A percentile compares a stretch with the other conserved stretches of the same genome.
These are phyloP conservation scores for Stenichneumon culpator DNA, from an alignment of 2,888 invertebrate genomes.

Conservation along the genomic window DNA sequence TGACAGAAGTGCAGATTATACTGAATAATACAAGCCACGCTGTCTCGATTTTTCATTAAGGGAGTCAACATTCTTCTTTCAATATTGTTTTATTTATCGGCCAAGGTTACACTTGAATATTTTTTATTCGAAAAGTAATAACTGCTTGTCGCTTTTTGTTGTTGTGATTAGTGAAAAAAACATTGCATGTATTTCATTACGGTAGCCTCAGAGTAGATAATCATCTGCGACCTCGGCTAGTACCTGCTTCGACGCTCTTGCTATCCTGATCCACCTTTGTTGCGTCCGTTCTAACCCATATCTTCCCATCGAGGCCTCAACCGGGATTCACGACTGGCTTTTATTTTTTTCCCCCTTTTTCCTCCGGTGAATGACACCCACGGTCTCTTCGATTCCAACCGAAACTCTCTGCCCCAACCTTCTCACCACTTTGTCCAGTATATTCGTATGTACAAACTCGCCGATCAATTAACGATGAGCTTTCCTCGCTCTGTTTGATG, in stretches of 20 bases:
- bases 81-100: not conserved
- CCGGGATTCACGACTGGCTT: constrained; percentile 14
- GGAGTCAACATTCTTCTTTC: not conserved
- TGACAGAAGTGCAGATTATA: constrained; percentile 46
- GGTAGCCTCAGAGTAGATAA: constrained; percentile 28
- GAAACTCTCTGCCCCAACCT: constrained; percentile 30
- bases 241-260: constrained; percentile 65
- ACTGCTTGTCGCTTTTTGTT: not conserved
- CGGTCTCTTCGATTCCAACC: constrained; percentile 68
- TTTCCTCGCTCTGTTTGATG: constrained; percentile 78
- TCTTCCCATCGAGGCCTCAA: constrained; percentile 74
- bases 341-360: constrained; percentile 47
- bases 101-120: not conserved
- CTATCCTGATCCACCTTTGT: constrained; percentile 77
- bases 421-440: not conserved
- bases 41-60: not conserved
- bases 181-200: not conserved
- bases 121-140: constrained; percentile 49
- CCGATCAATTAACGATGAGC: constrained; percentile 59
- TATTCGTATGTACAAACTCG: not conserved
- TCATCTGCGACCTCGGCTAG: constrained; percentile 36
- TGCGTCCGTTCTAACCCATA: constrained; percentile 81
- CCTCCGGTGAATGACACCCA: constrained; percentile 68
- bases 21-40: not conserved
- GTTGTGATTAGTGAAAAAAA: not conserved